phyloP scores from a whole-genome alignment of 2,113 vertebrate species.

The Coracopsis vasa region DNA sequence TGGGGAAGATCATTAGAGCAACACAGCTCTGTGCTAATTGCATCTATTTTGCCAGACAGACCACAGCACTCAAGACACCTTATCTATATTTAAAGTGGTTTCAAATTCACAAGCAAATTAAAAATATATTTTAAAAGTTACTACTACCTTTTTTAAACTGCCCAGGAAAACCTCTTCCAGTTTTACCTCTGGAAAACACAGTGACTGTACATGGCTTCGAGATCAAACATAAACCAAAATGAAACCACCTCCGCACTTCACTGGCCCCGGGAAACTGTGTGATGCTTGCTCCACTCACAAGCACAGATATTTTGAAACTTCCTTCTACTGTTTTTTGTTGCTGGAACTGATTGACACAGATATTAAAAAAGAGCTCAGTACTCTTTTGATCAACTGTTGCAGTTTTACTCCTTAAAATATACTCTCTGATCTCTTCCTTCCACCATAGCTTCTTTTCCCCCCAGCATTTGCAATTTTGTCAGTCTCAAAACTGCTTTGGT shows the following conservation, averaged over 20 bases:
- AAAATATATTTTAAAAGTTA: background rate
- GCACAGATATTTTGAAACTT: background rate
- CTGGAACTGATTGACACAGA: background rate
- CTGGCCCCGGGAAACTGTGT: accelerated
- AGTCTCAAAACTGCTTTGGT: background rate
- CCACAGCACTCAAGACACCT: background rate
- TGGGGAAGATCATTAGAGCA: background rate
- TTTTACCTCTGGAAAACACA: background rate
- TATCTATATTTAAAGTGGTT: background rate
- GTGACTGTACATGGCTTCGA: accelerated
- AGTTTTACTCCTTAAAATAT: background rate
- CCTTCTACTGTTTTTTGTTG: background rate
- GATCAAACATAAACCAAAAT: background rate
- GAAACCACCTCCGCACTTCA: background rate
- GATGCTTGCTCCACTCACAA: background rate
- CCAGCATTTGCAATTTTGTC: background rate
- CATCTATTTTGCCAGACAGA: background rate
- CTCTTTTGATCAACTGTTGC: background rate
- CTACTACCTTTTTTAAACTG: background rate
- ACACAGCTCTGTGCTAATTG: background rate
- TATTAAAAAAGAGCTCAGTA: background rate
- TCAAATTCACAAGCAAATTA: background rate
- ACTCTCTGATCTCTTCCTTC: background rate
- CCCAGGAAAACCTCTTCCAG: too few relatives aligned
- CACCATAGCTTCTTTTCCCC: accelerated